These are phyloP conservation scores for Meiosimyza decipiens DNA, from an alignment of 2,888 invertebrate species.

Conservation along the genomic window DNA sequence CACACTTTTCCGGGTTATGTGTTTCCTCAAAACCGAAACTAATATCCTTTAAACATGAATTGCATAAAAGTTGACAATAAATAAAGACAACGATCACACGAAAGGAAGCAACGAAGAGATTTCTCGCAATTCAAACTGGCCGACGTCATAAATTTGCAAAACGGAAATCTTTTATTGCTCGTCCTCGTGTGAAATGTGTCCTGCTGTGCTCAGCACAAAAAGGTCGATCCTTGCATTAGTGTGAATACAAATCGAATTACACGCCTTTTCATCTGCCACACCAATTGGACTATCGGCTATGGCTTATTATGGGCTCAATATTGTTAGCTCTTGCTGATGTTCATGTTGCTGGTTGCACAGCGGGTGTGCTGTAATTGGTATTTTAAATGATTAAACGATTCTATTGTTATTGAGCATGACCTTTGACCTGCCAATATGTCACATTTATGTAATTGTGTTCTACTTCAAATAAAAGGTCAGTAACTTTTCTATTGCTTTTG, in stretches of 20 bases:
- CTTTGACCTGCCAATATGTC: conserved; percentile 1
- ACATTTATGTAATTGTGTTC: no score
- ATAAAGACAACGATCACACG: conserved; percentile 4
- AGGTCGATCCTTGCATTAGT: conserved; percentile 37
- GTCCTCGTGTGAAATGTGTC: conserved; percentile 38
- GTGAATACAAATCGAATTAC: conserved; percentile 62
- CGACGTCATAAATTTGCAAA: conserved; percentile 17
- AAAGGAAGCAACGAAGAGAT: conserved; percentile 6
- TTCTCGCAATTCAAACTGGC: not conserved
- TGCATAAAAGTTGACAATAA: not conserved
- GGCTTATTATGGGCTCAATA: conserved; percentile 22
- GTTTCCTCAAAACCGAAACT: conserved; percentile 15
- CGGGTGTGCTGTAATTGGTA: conserved; percentile 34
- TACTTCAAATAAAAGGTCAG: no score
- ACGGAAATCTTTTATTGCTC: conserved; percentile 12
- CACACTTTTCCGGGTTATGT: not conserved
- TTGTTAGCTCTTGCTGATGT: conserved; percentile 26
- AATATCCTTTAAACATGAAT: conserved; percentile 9
- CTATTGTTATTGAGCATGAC: conserved; percentile 2
- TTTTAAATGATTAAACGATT: conserved; percentile 33
- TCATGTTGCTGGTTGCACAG: conserved; percentile 20
- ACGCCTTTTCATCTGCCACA: conserved; percentile 57
- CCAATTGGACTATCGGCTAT: conserved; percentile 39
- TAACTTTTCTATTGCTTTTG: no score
- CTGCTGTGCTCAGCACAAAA: conserved; percentile 41